Percentiles rank a stretch among this genome's conserved stretches.
Evolutionary conservation across 2,113 vertebrate genomes (phyloP).

Genomic region (Notarius lentiginosus): DNA sequence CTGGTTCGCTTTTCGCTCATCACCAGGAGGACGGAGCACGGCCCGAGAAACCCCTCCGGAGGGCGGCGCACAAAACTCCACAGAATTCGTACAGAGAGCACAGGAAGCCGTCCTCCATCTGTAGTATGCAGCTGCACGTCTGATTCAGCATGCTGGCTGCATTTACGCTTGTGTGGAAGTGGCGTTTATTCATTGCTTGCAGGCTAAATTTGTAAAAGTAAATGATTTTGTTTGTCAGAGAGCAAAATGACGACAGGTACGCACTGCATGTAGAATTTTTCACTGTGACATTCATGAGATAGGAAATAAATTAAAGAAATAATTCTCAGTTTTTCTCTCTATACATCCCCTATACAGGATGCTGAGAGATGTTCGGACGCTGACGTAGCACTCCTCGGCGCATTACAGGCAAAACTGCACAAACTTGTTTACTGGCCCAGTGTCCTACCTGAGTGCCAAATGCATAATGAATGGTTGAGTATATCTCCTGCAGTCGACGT

Average conservation of each 20-base stretch:
- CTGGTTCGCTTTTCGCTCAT: constrained; percentile 73
- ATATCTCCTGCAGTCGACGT: constrained; percentile 41
- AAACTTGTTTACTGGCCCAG: constrained; percentile 67
- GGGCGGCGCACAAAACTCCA: background rate
- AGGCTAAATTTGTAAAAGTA: background rate
- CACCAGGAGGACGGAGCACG: constrained; percentile 68
- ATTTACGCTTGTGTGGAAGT: background rate
- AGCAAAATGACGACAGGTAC: background rate
- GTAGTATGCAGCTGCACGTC: background rate
- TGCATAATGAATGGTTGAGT: constrained; percentile 63
- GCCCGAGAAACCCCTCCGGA: constrained; percentile 52
- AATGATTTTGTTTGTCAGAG: constrained; percentile 14
- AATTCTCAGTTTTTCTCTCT: background rate
- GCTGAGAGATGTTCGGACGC: constrained; percentile 58
- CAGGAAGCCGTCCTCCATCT: background rate
- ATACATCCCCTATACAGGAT: constrained; percentile 48
- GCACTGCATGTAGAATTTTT: constrained; percentile 3
- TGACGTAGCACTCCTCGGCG: constrained; percentile 69
- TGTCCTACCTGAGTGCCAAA: constrained; percentile 61
- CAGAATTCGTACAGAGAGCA: background rate
- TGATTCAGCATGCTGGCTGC: background rate
- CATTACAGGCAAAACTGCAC: constrained; percentile 68
- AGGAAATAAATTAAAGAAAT: background rate
- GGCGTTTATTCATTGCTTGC: background rate
- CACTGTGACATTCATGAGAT: background rate